Conservation (phyloP, 2,888 invertebrate species). For the Platynereis dumerilii region DNA sequence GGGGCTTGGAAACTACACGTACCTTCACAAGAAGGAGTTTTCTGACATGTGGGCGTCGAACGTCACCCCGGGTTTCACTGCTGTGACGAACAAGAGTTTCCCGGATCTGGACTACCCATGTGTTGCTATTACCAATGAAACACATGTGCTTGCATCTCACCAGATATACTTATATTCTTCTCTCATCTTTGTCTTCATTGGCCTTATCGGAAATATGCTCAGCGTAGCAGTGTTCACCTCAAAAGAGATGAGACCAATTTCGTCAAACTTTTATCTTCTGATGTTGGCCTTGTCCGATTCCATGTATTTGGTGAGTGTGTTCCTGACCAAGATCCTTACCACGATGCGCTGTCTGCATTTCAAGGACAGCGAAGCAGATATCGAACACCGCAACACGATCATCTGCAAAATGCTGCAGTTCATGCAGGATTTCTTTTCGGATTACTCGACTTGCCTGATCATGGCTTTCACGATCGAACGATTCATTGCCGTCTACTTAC, state of each 20-base stretch:
- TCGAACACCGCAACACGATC: constrained; percentile 28
- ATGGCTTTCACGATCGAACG: constrained; percentile 41
- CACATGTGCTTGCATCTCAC: constrained; percentile 7
- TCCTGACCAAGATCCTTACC: constrained; percentile 34
- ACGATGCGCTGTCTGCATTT: constrained; percentile 38
- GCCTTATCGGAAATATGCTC: constrained; percentile 37
- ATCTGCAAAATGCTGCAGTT: constrained; percentile 37
- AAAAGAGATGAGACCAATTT: constrained; percentile 35
- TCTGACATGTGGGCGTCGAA: too few relatives aligned
- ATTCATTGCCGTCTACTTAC: constrained; percentile 39
- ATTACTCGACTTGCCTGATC: constrained; percentile 41
- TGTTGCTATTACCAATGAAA: constrained; percentile 5
- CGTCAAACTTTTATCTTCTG: constrained; percentile 41
- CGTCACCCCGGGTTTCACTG: too few relatives aligned
- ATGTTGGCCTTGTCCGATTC: constrained; percentile 39
- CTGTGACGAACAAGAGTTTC: background rate
- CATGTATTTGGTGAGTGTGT: constrained; percentile 36
- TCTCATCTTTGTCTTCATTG: constrained; percentile 31
- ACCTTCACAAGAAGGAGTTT: too few relatives aligned
- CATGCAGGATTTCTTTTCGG: constrained; percentile 36
- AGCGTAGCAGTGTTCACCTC: constrained; percentile 38
- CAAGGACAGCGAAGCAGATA: constrained; percentile 23
- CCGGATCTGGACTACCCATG: constrained; percentile 1
- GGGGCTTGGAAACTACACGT: too few relatives aligned
- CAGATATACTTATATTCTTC: constrained; percentile 24